These are phyloP conservation scores for Chionis minor DNA, from an alignment of 2,113 vertebrate genomes.

Conservation along the genomic window DNA sequence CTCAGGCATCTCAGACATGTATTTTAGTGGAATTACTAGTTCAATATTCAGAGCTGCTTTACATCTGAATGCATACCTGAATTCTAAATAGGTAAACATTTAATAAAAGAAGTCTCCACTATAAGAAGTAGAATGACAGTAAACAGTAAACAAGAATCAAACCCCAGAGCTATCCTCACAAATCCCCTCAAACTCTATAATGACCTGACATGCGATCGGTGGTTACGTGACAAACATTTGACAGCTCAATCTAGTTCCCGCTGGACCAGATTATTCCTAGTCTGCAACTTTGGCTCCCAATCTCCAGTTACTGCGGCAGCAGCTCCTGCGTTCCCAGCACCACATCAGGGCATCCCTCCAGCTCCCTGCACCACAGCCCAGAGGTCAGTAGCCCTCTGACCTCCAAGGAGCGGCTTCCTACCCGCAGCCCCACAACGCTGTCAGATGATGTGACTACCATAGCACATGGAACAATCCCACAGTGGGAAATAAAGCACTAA, in stretches of 20 bases:
- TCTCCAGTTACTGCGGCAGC: not conserved
- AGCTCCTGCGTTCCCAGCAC: not conserved
- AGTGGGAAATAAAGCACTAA: not conserved
- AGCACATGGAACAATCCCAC: accelerated
- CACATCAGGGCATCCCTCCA: accelerated
- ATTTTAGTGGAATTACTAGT: constrained; percentile 2
- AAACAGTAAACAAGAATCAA: not conserved
- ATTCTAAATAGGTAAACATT: not conserved
- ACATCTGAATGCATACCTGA: not conserved
- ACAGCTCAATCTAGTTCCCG: not conserved
- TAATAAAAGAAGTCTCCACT: not conserved
- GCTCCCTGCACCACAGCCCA: not conserved
- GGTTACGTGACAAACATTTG: not conserved
- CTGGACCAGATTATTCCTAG: not conserved
- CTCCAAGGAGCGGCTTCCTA: not conserved
- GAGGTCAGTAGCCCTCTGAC: not conserved
- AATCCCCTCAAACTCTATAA: not conserved
- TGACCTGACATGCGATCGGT: accelerated
- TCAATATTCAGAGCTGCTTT: constrained; percentile 3
- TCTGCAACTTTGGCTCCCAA: not conserved
- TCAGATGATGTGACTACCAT: too few species aligned
- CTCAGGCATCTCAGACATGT: not conserved
- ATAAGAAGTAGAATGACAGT: not conserved
- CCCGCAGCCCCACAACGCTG: not conserved
- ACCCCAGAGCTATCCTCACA: not conserved